A percentile compares a stretch with the other conserved stretches of the same genome.
phyloP scores from a whole-genome alignment of 2,797 vertebrate species.

The Rachycentron canadum region DNA sequence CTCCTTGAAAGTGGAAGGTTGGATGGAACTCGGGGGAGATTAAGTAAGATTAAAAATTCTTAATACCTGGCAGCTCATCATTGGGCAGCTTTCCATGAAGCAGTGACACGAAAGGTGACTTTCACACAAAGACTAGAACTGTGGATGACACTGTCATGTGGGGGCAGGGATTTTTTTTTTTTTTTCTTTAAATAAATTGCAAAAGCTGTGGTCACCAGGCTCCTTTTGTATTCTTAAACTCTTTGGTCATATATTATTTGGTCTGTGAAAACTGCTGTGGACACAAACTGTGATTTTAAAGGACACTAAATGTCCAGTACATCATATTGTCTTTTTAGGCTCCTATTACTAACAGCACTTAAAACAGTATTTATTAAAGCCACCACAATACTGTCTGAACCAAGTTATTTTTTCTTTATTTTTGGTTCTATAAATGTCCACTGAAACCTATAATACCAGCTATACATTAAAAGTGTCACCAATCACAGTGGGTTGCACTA shows the following conservation, averaged over 20 bases:
- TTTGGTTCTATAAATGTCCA: slow-evolving; percentile 48
- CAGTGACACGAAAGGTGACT: slow-evolving; percentile 85
- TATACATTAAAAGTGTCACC: slow-evolving; percentile 45
- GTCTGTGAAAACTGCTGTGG: neutral
- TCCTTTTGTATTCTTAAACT: slow-evolving; percentile 2
- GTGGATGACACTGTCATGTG: slow-evolving; percentile 64
- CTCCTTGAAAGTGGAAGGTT: slow-evolving; percentile 79
- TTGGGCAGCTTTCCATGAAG: slow-evolving; percentile 79
- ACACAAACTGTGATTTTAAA: neutral
- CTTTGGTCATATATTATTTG: neutral
- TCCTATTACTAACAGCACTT: slow-evolving; percentile 11
- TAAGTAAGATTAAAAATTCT: slow-evolving; percentile 86
- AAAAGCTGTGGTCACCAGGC: neutral
- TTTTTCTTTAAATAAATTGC: slow-evolving; percentile 11
- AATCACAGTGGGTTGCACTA: slow-evolving; percentile 41
- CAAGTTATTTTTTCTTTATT: slow-evolving; percentile 44
- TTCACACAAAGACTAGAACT: slow-evolving; percentile 72
- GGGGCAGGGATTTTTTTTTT: slow-evolving; percentile 33
- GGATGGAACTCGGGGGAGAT: slow-evolving; percentile 82
- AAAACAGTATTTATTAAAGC: slow-evolving; percentile 26
- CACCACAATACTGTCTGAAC: slow-evolving; percentile 14
- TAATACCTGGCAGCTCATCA: slow-evolving; percentile 84
- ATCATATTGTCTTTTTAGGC: slow-evolving; percentile 3
- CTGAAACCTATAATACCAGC: slow-evolving; percentile 48
- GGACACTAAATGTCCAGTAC: neutral